These are phyloP conservation scores for Epistrophe grossulariae DNA, from an alignment of 2,888 invertebrate genomes.

Conservation along the genomic window DNA sequence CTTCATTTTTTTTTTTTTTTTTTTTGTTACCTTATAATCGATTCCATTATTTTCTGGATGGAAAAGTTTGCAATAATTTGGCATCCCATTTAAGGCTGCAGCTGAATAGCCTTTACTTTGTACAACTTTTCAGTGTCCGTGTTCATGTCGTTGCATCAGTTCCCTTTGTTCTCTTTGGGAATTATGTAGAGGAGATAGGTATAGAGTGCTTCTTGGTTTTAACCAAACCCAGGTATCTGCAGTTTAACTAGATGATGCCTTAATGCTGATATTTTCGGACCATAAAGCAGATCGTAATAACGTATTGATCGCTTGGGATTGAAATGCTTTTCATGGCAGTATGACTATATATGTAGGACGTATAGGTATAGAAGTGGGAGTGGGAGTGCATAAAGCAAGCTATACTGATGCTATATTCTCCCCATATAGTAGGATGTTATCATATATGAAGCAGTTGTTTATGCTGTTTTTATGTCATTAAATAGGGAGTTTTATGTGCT, in stretches of 20 bases:
- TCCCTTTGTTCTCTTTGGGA: conserved; percentile 32
- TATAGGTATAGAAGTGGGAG: not conserved
- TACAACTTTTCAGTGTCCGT: conserved; percentile 39
- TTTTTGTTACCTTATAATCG: conserved; percentile 52
- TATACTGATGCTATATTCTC: conserved; percentile 1
- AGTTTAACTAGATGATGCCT: conserved; percentile 45
- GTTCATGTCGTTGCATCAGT: conserved; percentile 37
- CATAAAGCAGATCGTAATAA: conserved; percentile 66
- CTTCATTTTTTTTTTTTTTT: conserved; percentile 27
- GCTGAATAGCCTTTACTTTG: conserved; percentile 29
- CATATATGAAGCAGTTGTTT: conserved; percentile 45
- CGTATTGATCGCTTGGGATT: conserved; percentile 67
- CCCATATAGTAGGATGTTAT: conserved; percentile 14
- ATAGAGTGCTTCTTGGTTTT: conserved; percentile 25
- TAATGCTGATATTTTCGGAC: conserved; percentile 58
- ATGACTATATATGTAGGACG: not conserved
- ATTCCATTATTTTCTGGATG: conserved; percentile 53
- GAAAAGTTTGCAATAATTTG: conserved; percentile 57
- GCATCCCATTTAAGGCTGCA: conserved; percentile 29
- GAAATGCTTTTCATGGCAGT: conserved; percentile 33
- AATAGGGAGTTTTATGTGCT: conserved; percentile 44
- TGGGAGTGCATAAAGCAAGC: conserved; percentile 8
- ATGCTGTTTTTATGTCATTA: conserved; percentile 43
- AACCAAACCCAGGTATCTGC: conserved; percentile 43
- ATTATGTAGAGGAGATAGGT: conserved; percentile 8